Evolutionary conservation across 2,888 invertebrate genomes (phyloP), one percentile per base, ranked within the genome.

Genomic region (Scotopteryx bipunctaria): DNA sequence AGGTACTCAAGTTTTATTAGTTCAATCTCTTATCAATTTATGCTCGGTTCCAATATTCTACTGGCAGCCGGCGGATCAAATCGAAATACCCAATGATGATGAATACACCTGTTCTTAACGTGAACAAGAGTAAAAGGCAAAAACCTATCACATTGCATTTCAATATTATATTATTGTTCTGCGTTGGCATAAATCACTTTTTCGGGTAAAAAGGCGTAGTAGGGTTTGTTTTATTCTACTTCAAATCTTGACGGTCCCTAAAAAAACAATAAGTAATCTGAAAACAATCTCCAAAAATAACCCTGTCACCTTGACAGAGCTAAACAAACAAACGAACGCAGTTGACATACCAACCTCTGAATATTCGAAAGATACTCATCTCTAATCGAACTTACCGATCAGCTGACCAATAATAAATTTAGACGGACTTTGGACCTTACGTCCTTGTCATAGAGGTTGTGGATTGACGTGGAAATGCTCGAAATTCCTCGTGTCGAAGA

Each of bases 301-400:
- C 45, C 47, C 54, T 63, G 64, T 61, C 56, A 64, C 64, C 61
- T 66, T 63, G 63, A 59, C 63, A 63, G 63, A 57, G 23, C 54
- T 66, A 67, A 59, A 70, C 73, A 71, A 71, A 66, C 67, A 66
- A 56, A 60, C 67, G 55, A 62, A 64, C 61, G 56, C 56, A 60
- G 67, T 68, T 73, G 72, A 74, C 74, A 74, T 74, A 71, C 74
- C 85, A 78, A 73, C 73, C 76, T 78, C 71, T 62, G 80, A 77
- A 83, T 81, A 78, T 76, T 78, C 76, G 65, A 59, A 64, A 71
- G 86, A 86, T 86, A 80, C 76, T 63, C 78, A 86, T 86, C 86
- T 84, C 71, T 81, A 86, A 86, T 86, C 86, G 76, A 76, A 74
- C 66, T 45, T 55, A 69, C 75, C 78, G 78, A 84, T 84, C 84